These are phyloP conservation scores for Eurypyga helias DNA, from an alignment of 2,113 vertebrate genomes.

Conservation along the genomic window DNA sequence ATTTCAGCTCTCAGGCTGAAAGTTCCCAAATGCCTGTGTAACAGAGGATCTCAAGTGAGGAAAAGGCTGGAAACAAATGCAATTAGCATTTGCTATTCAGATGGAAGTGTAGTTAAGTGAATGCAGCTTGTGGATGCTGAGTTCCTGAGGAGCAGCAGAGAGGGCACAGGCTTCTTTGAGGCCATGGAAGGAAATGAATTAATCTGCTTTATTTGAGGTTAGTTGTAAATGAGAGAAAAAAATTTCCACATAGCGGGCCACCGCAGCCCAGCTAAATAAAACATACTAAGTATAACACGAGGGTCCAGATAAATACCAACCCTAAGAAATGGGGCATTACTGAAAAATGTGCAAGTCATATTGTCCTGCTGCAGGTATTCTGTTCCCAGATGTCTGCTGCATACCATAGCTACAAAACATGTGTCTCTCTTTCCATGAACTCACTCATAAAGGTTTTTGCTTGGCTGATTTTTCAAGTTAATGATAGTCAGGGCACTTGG, in stretches of 20 bases:
- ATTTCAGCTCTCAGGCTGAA: neutral
- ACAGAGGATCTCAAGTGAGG: neutral
- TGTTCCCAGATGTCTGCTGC: neutral
- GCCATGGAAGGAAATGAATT: neutral
- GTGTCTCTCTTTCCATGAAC: conserved; percentile 58
- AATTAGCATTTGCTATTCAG: conserved; percentile 13
- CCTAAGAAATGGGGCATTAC: neutral
- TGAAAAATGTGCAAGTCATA: neutral
- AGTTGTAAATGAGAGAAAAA: neutral
- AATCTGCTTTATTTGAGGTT: conserved; percentile 32
- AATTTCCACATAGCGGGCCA: neutral
- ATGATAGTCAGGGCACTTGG: conserved; percentile 71
- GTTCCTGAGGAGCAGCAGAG: neutral
- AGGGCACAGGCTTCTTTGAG: neutral
- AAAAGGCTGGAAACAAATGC: neutral
- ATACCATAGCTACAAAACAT: conserved; percentile 21
- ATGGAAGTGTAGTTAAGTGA: neutral
- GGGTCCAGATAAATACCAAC: neutral
- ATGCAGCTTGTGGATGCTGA: neutral
- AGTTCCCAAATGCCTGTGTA: neutral
- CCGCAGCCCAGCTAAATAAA: neutral
- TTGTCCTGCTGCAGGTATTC: conserved; percentile 12
- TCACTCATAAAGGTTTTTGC: conserved; percentile 53
- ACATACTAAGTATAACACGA: neutral
- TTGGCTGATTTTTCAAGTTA: conserved; percentile 74